Base-by-base conservation (phyloP, 1,140 invertebrate species). In the Aricia agestis region DNA sequence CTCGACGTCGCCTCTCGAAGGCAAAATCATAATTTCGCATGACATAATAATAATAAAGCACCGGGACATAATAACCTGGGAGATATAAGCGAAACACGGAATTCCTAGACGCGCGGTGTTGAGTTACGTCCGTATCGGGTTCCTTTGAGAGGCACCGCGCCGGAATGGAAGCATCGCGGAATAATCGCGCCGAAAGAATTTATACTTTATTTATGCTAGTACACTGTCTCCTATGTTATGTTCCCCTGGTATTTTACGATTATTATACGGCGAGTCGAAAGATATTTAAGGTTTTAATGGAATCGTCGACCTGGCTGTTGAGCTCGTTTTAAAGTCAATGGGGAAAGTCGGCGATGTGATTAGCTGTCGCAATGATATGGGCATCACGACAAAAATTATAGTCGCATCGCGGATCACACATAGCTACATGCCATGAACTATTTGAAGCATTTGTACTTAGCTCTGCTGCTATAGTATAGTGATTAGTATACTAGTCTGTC, bases 101-200 rank as follows among this genome's bases (percentile, higher is more conserved):
- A 85, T 86, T 83, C 81, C 81, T 81, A 81, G 68, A 69, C 68
- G 79, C 78, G 78, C 81, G 77, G 86, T 86, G 81, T 88, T 82
- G 79, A 80, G 78, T 86, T 88, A 84, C 84, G 79, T 76, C 68
- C 70, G 80, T 83, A 84, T 87, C 85, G 76, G 77, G 86, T 86
- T 86, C 80, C 86, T 88, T 88, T 88, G 86, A 85, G 79, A 82
- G 72, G 81, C 85, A 82, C 86, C 86, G 86, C 84, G 70, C 79
- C 78, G 84, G 82, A 85, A 87, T 86, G 76, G 79, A 78, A 83
- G 81, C 82, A 81, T 80, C 82, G 76, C 74, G 69, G 74, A 72
- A 79, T 77, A 75, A 76, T 75, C 76, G 73, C 77, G 74, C 75
- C 79, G 75, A 81, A 84, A 81, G 82, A 84, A 82, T 83, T 84